Conservation (phyloP, 2,888 invertebrate genomes). For the Tetranychus truncatus region DNA sequence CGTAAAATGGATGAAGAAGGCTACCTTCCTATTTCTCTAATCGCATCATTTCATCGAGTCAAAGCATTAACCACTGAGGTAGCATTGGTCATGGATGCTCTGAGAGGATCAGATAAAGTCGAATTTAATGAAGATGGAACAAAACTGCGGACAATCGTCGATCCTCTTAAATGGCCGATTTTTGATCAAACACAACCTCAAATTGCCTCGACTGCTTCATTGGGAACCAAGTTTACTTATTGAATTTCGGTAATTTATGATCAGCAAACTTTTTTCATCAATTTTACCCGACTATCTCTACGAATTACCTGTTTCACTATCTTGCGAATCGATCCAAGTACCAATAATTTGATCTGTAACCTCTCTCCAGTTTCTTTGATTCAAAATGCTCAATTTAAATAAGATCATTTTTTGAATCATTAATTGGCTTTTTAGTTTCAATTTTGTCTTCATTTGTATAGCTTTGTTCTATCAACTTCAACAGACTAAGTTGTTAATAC, state of each 20-base stretch:
- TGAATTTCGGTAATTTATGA: not conserved
- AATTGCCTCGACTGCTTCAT: not conserved
- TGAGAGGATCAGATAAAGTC: constrained; percentile 63
- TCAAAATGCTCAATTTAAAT: too few species aligned
- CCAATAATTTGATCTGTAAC: too few species aligned
- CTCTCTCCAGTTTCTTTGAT: too few species aligned
- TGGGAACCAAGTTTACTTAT: not conserved
- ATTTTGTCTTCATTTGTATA: too few species aligned
- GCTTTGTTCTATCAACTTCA: too few species aligned
- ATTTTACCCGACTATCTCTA: not conserved
- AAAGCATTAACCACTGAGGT: constrained; percentile 68
- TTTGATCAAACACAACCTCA: constrained; percentile 7
- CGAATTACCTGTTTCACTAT: too few species aligned
- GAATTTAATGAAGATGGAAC: constrained; percentile 49
- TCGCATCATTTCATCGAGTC: constrained; percentile 88
- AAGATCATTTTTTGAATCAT: too few species aligned
- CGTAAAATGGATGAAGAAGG: constrained; percentile 91
- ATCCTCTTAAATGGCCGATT: constrained; percentile 64
- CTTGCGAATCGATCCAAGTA: too few species aligned
- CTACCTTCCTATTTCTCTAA: constrained; percentile 73
- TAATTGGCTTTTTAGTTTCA: too few species aligned
- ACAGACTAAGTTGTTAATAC: too few species aligned
- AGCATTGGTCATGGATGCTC: constrained; percentile 56
- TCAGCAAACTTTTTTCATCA: not conserved
- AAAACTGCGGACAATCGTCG: constrained; percentile 60